A percentile compares a stretch with the other conserved stretches of the same genome.
These are phyloP conservation scores for Heterodera filipjevi DNA, from an alignment of 2,888 invertebrate genomes.

Conservation along the genomic window DNA sequence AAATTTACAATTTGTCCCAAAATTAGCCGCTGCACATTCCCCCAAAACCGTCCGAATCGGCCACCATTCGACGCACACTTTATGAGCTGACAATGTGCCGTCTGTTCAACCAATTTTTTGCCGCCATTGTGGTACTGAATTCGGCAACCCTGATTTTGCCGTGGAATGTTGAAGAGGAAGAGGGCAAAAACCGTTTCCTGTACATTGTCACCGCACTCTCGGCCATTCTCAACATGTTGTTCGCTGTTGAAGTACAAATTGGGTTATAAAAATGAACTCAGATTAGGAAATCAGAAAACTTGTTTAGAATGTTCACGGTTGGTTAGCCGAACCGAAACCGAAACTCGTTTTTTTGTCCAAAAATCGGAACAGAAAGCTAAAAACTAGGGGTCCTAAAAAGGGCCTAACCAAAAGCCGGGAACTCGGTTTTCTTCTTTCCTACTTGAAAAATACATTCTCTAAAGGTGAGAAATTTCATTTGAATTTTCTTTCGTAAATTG, in stretches of 20 bases:
- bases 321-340: too few relatives aligned
- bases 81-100: slow-evolving; percentile 97
- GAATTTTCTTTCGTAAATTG: too few relatives aligned
- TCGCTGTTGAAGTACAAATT: slow-evolving; percentile 81
- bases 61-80: slow-evolving; percentile 82
- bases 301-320: too few relatives aligned
- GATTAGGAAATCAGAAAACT: too few relatives aligned
- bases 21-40: slow-evolving; percentile 79
- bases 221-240: slow-evolving; percentile 85
- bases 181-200: slow-evolving; percentile 75
- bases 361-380: too few relatives aligned
- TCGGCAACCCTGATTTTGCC: slow-evolving; percentile 77
- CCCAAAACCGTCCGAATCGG: slow-evolving; percentile 76
- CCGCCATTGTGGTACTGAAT: slow-evolving; percentile 88
- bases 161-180: slow-evolving; percentile 71
- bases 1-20: too few relatives aligned
- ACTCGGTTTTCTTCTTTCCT: too few relatives aligned
- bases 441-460: too few relatives aligned
- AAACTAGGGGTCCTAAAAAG: neutral
- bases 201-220: slow-evolving; percentile 79
- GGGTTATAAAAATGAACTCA: too few relatives aligned
- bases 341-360: too few relatives aligned
- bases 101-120: slow-evolving; percentile 86
- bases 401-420: too few relatives aligned
- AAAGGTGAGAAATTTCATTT: too few relatives aligned